Percentiles rank a stretch among this genome's conserved stretches.
Conservation (phyloP, 2,113 vertebrate species). For the Lophius piscatorius region DNA sequence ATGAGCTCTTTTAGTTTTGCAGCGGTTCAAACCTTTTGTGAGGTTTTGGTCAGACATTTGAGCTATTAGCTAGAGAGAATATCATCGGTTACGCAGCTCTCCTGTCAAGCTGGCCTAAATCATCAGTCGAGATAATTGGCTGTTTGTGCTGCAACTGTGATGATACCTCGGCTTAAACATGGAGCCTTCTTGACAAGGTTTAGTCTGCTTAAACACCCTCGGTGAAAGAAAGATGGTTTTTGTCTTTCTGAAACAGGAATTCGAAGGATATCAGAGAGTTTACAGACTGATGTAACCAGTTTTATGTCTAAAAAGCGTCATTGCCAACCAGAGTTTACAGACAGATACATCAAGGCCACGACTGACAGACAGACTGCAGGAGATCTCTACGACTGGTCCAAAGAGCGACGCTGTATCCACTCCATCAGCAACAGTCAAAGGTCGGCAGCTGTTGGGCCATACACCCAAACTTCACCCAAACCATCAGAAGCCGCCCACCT, state of each 20-base stretch:
- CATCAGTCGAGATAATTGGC: background rate
- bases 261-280: too few species aligned
- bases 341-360: too few species aligned
- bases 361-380: constrained; percentile 12
- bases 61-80: background rate
- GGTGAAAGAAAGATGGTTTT: too few species aligned
- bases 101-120: background rate
- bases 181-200: background rate
- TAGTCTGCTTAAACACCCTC: background rate
- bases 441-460: constrained; percentile 14
- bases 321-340: too few species aligned
- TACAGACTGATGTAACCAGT: too few species aligned
- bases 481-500: background rate
- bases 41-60: constrained; percentile 1
- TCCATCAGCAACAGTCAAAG: constrained; percentile 18
- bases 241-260: too few species aligned
- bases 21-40: background rate
- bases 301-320: too few species aligned
- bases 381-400: constrained; percentile 9
- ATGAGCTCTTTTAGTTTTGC: constrained; percentile 2
- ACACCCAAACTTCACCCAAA: background rate
- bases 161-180: background rate
- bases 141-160: background rate
- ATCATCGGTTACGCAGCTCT: background rate
- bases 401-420: background rate